Conservation (phyloP, 2,113 vertebrate genomes). For the Malaclemys terrapin region DNA sequence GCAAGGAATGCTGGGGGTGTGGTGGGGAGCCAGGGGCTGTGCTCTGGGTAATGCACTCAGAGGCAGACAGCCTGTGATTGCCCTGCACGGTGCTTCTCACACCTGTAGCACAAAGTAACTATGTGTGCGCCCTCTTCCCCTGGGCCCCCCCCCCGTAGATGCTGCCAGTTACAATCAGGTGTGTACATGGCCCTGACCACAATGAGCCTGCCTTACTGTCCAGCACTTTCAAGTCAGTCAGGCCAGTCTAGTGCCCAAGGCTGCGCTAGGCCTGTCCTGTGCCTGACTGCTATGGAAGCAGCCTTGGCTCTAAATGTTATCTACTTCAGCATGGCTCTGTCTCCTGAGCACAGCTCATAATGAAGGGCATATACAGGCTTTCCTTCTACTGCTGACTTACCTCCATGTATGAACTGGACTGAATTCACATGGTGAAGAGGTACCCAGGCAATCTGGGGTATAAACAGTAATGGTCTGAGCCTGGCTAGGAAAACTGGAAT, state of each 20-base stretch:
- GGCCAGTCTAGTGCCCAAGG: neutral
- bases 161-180: neutral
- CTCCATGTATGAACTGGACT: conserved; percentile 63
- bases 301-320: conserved; percentile 58
- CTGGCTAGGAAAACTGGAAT: conserved; percentile 55
- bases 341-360: conserved; percentile 57
- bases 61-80: neutral
- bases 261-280: neutral
- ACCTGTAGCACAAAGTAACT: neutral
- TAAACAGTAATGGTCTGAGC: neutral
- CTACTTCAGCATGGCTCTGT: conserved; percentile 60
- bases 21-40: neutral
- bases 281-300: neutral
- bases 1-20: neutral
- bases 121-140: neutral
- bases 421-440: conserved; percentile 54
- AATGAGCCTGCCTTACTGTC: neutral
- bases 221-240: neutral
- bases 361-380: neutral
- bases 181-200: neutral
- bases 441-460: conserved; percentile 23
- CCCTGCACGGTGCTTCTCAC: neutral
- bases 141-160: neutral
- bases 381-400: conserved; percentile 63
- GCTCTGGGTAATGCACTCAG: neutral